Evolutionary conservation across 2,888 invertebrate genomes (phyloP), one percentile per base, ranked within the genome.

Genomic region (Camponotus fellah): DNA sequence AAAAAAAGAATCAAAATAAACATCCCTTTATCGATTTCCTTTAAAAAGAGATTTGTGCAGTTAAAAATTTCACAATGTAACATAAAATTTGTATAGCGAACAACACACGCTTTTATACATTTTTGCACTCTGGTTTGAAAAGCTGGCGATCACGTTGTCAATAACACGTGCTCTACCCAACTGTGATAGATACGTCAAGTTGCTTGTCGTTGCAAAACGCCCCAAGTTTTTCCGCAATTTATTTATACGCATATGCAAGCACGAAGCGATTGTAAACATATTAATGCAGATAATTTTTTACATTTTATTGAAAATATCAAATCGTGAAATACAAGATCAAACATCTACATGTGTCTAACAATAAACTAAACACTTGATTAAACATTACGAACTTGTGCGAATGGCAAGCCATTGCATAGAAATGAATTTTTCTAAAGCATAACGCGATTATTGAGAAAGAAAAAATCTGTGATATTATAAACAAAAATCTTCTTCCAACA

Each of bases 61-160:
- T 12, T 34, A 37, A 1, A 60, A 43, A 46, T 65, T 49, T 53
- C 21, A 37, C 34, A 65, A n/a, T 21, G 3, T 49, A 26, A 14
- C 12, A 14, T 37, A 14, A 64, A 77, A 77, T 40, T 66, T 17
- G 5, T 56, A 37, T 10, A 12, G 21, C 49, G 6, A 49, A 37
- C n/a, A n/a, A n/a, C n/a, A n/a, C 34, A 32, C 10, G 40, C 32
- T 17, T 65, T 17, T 17, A 37, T 37, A 40, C 12, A 66, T 43
- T 77, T 40, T 56, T 8, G 21, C 26, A 9, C 17, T 66, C 49
- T 10, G 17, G 14, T 21, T 40, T 21, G 34, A 21, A 68, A 77
- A 43, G 69, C 43, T 58, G 34, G 14, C 40, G 12, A 68, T 76
- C 65, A 71, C 9, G 32, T 43, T 69, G 69, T 68, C 77, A 58